Percentiles rank a stretch among this genome's conserved stretches.
phyloP scores from a whole-genome alignment of 2,113 vertebrate genomes.

The Emberiza fucata region DNA sequence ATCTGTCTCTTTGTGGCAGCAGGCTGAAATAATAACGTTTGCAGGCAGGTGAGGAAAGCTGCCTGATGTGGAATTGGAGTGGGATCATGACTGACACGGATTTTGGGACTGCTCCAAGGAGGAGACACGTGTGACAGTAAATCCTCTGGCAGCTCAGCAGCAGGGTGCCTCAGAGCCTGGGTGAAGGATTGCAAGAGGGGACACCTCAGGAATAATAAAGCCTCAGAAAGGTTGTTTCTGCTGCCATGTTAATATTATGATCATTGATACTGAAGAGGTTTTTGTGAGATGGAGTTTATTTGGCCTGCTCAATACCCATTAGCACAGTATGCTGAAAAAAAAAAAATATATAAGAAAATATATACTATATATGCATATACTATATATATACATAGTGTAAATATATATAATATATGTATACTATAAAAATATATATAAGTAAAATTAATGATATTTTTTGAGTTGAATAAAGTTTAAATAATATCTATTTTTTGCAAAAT shows the following conservation, averaged over 20 bases:
- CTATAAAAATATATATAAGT: not conserved
- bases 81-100: not conserved
- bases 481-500: not conserved
- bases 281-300: not conserved
- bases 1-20: not conserved
- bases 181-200: not conserved
- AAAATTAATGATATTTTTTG: not conserved
- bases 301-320: not conserved
- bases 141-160: slow-evolving; percentile 5
- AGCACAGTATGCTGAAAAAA: not conserved
- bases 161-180: not conserved
- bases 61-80: slow-evolving; percentile 13
- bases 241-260: not conserved
- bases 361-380: no score
- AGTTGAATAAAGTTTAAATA: not conserved
- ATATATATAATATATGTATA: no score
- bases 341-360: not conserved
- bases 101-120: not conserved
- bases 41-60: slow-evolving; percentile 33
- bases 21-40: not conserved
- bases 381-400: no score
- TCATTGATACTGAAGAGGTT: not conserved
- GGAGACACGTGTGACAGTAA: not conserved
- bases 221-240: not conserved
- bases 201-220: not conserved